Base-by-base conservation (phyloP, 2,113 vertebrate genomes). In the Vimba vimba region DNA sequence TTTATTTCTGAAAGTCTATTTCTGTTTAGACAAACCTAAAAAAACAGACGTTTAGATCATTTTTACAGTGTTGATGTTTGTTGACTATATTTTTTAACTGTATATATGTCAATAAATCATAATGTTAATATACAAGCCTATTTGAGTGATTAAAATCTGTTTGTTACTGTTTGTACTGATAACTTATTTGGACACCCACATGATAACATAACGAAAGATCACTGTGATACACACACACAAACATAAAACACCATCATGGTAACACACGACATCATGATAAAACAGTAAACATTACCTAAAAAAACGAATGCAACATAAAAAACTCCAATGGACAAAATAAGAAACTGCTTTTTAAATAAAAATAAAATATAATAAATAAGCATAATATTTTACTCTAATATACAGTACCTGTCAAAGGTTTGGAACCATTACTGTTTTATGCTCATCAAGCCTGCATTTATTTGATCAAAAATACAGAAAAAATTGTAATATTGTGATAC, bases 111-210 rank as follows among this genome's bases (percentile, higher is more conserved):
- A 25, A 27, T 50, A 50, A 4, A 17, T 75, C 43, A 17, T n/a
- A 73, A 73, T 75, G 43, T 47, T 75, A 50, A 47, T 50, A n/a
- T 73, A 15, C 2, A n/a, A 27, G 3, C 0, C 23, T 75, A 13
- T 17, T 50, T 75, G 43, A 50, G 43, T 47, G 69, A 73, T 73
- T 73, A 0, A 11, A 43, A 73, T 43, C 69, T 6, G 21, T 43
- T 71, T 71, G 66, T 71, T 43, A n/a, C 68, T 71, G 69, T 73
- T 23, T 43, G 36, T 73, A 12, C 36, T 73, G 19, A 71, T 71
- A 71, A 43, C 68, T 43, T 4, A 36, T 23, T 23, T 71, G 69
- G 21, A 21, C 39, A 39, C 69, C 69, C 69, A 71, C 68, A 73
- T 43, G 30, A 71, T 43, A 33, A 71, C 33, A 43, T 12, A 71